Conservation (phyloP, 2,888 invertebrate species). For the Steinernema hermaphroditum region DNA sequence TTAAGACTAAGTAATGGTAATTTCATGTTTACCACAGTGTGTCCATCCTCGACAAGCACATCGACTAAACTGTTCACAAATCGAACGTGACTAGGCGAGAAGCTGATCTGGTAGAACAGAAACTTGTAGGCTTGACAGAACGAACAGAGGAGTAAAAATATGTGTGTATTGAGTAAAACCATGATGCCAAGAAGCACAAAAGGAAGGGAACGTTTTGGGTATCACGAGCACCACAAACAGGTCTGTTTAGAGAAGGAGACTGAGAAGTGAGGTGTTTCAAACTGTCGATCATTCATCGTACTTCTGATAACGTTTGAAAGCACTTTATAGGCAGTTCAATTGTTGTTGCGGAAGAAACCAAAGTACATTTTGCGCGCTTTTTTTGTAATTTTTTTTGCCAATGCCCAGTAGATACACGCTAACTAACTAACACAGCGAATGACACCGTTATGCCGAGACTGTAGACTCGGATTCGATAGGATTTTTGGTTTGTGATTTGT, state of each 20-base stretch:
- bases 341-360: too few relatives aligned
- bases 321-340: too few relatives aligned
- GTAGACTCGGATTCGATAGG: too few relatives aligned
- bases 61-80: neutral
- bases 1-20: neutral
- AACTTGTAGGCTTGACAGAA: neutral
- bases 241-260: neutral
- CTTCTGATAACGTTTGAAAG: neutral
- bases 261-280: neutral
- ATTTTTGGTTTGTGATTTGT: too few relatives aligned
- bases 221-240: neutral
- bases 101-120: neutral
- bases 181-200: too few relatives aligned
- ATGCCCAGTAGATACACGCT: too few relatives aligned
- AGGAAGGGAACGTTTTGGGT: neutral
- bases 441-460: too few relatives aligned
- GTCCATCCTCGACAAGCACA: neutral
- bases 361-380: too few relatives aligned
- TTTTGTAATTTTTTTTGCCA: too few relatives aligned
- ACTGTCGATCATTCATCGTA: neutral
- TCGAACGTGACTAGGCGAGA: neutral
- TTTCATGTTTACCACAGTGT: neutral
- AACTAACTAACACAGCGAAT: too few relatives aligned
- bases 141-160: neutral
- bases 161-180: too few relatives aligned